Conservation (phyloP, 2,888 invertebrate species). For the Unio pictorum region DNA sequence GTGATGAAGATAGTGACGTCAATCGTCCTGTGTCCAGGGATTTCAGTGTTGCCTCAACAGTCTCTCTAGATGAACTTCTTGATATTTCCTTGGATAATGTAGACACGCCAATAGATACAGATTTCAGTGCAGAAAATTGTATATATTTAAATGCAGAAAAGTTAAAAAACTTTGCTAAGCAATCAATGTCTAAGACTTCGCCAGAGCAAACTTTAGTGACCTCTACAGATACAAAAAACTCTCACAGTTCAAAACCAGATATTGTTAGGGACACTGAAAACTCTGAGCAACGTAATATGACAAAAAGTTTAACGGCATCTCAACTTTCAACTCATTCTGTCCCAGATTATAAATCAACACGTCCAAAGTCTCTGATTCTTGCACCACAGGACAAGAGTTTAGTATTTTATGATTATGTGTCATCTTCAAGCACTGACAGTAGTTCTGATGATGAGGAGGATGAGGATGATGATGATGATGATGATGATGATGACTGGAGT, state of each 20-base stretch:
- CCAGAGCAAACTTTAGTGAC: too few species aligned
- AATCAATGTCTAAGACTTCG: too few species aligned
- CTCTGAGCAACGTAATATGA: slow-evolving; percentile 34
- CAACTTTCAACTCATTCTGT: slow-evolving; percentile 32
- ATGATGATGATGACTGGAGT: slow-evolving; percentile 34
- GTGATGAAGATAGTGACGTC: slow-evolving; percentile 62
- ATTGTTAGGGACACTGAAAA: slow-evolving; percentile 47
- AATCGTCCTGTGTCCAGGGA: slow-evolving; percentile 52
- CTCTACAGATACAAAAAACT: too few species aligned
- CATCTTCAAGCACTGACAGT: slow-evolving; percentile 44
- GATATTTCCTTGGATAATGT: slow-evolving; percentile 57
- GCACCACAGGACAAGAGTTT: slow-evolving; percentile 54
- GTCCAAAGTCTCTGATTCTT: slow-evolving; percentile 50
- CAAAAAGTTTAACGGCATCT: slow-evolving; percentile 28
- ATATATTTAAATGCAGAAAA: slow-evolving; percentile 8
- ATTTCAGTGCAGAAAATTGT: slow-evolving; percentile 51
- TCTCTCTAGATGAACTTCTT: slow-evolving; percentile 65
- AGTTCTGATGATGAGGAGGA: slow-evolving; percentile 44
- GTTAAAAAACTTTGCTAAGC: too few species aligned
- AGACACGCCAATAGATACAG: slow-evolving; percentile 49
- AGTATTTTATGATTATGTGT: slow-evolving; percentile 51
- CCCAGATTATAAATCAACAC: slow-evolving; percentile 30
- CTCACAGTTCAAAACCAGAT: slow-evolving; percentile 38
- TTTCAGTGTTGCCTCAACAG: slow-evolving; percentile 60
- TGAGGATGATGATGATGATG: slow-evolving; percentile 40